phyloP scores from a whole-genome alignment of 2,888 invertebrate species.

The Cephus runcator region DNA sequence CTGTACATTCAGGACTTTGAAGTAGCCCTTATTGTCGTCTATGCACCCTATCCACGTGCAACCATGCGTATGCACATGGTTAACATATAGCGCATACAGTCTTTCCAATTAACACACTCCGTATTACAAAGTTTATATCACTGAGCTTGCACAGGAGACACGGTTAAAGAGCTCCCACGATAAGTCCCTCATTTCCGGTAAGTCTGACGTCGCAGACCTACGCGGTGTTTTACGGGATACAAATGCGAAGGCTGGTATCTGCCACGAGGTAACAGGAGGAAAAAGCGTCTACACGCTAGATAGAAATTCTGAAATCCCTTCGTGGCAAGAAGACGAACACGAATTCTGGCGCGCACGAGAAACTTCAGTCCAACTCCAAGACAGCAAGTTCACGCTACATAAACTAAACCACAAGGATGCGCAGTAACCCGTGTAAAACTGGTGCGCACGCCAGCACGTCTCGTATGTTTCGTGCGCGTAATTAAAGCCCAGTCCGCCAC shows the following conservation, averaged over 20 bases:
- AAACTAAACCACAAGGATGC: slow-evolving; percentile 21
- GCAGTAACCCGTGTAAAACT: slow-evolving; percentile 18
- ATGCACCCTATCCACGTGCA: neutral
- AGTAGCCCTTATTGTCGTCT: neutral
- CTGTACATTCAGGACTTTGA: neutral
- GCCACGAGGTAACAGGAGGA: neutral
- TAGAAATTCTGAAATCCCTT: neutral
- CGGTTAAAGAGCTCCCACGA: neutral
- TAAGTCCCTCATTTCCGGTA: neutral
- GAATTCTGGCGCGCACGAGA: neutral
- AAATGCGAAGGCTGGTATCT: neutral
- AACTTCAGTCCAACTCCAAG: neutral
- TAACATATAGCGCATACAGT: neutral
- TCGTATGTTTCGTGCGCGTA: slow-evolving; percentile 45
- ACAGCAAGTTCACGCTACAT: slow-evolving; percentile 25
- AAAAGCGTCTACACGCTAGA: neutral
- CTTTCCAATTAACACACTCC: neutral
- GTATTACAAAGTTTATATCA: neutral
- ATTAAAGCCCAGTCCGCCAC: slow-evolving; percentile 39
- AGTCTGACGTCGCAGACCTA: neutral
- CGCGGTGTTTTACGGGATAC: neutral
- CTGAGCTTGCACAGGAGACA: neutral
- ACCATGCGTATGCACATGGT: neutral
- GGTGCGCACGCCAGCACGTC: slow-evolving; percentile 33
- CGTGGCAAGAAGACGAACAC: neutral